Evolutionary conservation across 2,888 invertebrate species (phyloP).

Genomic region (Amiota communis): DNA sequence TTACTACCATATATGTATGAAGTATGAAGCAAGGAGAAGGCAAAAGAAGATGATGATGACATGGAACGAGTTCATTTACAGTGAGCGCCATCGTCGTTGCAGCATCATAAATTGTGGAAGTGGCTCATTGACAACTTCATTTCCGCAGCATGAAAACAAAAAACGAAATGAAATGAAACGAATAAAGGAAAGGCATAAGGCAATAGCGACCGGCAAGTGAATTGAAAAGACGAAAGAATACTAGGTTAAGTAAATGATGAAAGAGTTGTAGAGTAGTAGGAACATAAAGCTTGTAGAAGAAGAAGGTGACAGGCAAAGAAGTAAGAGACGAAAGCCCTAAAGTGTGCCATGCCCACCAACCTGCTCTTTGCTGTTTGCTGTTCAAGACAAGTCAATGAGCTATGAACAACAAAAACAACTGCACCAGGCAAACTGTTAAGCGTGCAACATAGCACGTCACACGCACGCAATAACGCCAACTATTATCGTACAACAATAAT

Average conservation of each 20-base stretch:
- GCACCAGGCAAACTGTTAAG: slow-evolving; percentile 29
- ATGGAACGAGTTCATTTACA: slow-evolving; percentile 34
- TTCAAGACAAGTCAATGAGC: no score
- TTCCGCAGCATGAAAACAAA: slow-evolving; percentile 51
- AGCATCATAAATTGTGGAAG: slow-evolving; percentile 62
- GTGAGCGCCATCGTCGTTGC: slow-evolving; percentile 48
- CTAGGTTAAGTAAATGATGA: slow-evolving; percentile 1
- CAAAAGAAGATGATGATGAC: slow-evolving; percentile 48
- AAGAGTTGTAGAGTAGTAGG: background rate
- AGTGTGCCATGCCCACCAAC: no score
- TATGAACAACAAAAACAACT: no score
- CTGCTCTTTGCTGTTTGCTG: no score
- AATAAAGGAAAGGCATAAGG: background rate
- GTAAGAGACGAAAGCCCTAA: no score
- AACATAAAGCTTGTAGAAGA: no score
- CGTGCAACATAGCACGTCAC: slow-evolving; percentile 52
- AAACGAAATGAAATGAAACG: slow-evolving; percentile 1
- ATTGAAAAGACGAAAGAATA: background rate
- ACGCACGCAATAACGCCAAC: slow-evolving; percentile 16
- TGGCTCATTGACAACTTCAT: slow-evolving; percentile 67
- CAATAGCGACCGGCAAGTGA: background rate
- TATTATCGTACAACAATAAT: background rate
- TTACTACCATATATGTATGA: no score
- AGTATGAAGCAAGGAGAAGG: no score
- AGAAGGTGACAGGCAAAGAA: no score